Base-by-base conservation (phyloP, 2,797 vertebrate genomes). In the Aeoliscus strigatus region DNA sequence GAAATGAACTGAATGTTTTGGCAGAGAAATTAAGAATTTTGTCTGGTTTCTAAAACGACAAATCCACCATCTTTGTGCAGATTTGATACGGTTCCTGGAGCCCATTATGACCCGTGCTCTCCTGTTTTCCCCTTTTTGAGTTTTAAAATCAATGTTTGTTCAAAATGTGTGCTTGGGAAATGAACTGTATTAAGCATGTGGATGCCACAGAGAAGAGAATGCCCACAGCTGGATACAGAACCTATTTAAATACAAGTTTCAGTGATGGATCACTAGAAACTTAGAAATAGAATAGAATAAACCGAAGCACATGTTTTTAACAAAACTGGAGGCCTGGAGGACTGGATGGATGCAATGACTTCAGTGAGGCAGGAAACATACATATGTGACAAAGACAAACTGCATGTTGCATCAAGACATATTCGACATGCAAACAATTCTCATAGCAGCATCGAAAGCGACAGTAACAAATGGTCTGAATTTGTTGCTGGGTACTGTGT, bases 401-500 rank as follows among this genome's bases (percentile, higher is more conserved):
- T 43, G 55, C 61, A 66, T 63, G 65, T 47, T 52, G 40, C 43
- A 17, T n/a, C 6, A 32, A 17, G 11, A 29, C 9, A 28, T 6
- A 17, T 16, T 28, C 24, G 6, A 18, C 30, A 50, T 9, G 9
- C 9, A 31, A 18, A 16, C 9, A 1, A 25, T 37, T 13, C 9
- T 5, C 9, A 29, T 4, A 39, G 26, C 27, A 13, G 28, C 24
- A 8, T 14, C 7, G 21, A 1, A 32, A 30, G 4, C 16, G 38
- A 10, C 16, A 36, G 14, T 30, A 13, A 18, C 28, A 17, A 14
- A n/a, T 24, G 49, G 80, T 66, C 47, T 49, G 42, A 39, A 21
- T 71, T 59, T 42, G 27, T 52, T 53, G 48, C 50, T 40, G 42
- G 56, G 37, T 37, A 51, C 34, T 42, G 27, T 62, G 65, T 62